Base-by-base conservation (phyloP, 1,140 invertebrate genomes). In the Hycleus phaleratus region DNA sequence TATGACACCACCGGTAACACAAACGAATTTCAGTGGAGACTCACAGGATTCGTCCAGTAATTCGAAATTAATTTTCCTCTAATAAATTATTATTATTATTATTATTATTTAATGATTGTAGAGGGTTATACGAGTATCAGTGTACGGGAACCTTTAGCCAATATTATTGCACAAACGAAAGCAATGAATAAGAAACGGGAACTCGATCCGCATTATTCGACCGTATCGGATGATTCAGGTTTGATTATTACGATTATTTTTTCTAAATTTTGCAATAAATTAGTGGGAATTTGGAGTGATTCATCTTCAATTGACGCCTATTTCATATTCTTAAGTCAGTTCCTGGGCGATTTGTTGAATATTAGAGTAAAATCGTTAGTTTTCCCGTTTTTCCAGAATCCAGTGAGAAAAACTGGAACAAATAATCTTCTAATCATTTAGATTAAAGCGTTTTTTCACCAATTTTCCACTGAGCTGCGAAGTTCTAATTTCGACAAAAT, bases 91-190 rank as follows among this genome's bases (percentile, higher is more conserved):
- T 4, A 26, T 48, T 18, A 9, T 60, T 56, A 46, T 47, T 11
- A 38, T 45, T 26, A 64, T 66, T 63, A 59, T 66, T 62, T 54
- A 18, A 18, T 18, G 18, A 18, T 77, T 79, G 11, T 72, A 90
- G 88, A 91, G 76, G 90, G 91, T 40, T 94, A 94, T 67, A 93
- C 90, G 1, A 92, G 90, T 67, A 93, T 93, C 63, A 93, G 89
- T 68, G 91, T 94, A 2, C 78, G 91, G 10, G 90, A 93, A 73
- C 91, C 91, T 2, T 75, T 93, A 58, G 85, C 86, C 11, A 86
- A 85, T 66, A 86, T 89, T 58, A 74, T 85, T 42, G 82, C 83
- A 18, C 64, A 73, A 45, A 69, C 77, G 70, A 63, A 78, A 74
- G 9, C 74, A 78, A 55, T 73, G 69, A 58, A 75, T 74, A 63